These are phyloP conservation scores for Eulemur mongoz DNA, from an alignment of 2,797 vertebrate genomes.

Conservation along the genomic window DNA sequence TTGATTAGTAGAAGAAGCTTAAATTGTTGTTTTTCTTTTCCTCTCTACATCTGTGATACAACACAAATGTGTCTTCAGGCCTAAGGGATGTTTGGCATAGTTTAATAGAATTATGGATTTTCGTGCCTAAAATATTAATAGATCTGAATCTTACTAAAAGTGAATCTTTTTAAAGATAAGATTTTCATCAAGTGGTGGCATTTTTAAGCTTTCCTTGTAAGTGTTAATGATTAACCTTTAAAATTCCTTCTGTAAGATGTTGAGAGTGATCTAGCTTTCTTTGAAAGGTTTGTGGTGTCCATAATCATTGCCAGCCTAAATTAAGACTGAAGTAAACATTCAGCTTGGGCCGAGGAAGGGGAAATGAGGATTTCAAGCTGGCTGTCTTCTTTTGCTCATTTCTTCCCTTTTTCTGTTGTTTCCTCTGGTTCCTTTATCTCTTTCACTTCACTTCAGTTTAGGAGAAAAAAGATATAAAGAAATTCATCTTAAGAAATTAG, in stretches of 20 bases:
- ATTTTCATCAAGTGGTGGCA: not conserved
- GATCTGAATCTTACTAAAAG: not conserved
- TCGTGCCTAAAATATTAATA: not conserved
- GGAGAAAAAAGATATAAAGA: not conserved
- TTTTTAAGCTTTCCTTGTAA: conserved; percentile 17
- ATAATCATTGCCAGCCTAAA: not conserved
- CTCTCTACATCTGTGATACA: not conserved
- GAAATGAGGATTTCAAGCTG: not conserved
- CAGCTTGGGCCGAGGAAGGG: not conserved
- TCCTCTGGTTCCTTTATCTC: not conserved
- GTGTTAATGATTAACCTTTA: not conserved
- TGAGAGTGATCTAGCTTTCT: not conserved
- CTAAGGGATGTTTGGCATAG: not conserved
- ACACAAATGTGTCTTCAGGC: not conserved
- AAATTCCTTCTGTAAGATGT: not conserved
- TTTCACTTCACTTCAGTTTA: not conserved
- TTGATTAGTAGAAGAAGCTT: conserved; percentile 11
- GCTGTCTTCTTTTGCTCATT: not conserved
- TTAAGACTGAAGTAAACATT: not conserved
- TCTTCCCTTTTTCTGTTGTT: not conserved
- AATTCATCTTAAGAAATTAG: conserved; percentile 37
- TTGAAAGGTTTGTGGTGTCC: conserved; percentile 25
- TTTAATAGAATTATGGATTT: conserved; percentile 1
- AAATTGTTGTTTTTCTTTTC: not conserved
- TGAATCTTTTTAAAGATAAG: not conserved